Evolutionary conservation across 2,888 invertebrate genomes (phyloP).

Genomic region (Andrena praecox): DNA sequence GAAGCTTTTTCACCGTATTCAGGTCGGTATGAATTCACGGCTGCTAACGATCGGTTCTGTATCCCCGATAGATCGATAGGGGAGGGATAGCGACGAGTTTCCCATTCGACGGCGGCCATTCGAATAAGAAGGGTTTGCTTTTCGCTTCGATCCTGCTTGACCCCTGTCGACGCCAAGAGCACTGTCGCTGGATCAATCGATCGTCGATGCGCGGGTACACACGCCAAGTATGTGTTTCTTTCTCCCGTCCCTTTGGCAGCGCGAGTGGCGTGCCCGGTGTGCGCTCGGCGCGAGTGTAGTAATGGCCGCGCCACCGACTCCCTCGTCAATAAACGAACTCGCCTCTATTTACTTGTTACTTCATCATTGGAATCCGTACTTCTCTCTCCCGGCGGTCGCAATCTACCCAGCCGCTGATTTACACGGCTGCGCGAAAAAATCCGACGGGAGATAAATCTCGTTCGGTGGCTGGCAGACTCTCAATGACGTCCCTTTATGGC

Average conservation of each 20-base stretch:
- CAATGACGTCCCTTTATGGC: slow-evolving; percentile 54
- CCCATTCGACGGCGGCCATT: slow-evolving; percentile 48
- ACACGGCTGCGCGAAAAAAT: slow-evolving; percentile 61
- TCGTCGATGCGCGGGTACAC: slow-evolving; percentile 11
- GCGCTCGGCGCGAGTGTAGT: slow-evolving; percentile 30
- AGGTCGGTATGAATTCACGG: slow-evolving; percentile 29
- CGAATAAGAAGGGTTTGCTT: slow-evolving; percentile 75
- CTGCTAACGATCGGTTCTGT: slow-evolving; percentile 54
- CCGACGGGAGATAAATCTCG: slow-evolving; percentile 57
- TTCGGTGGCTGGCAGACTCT: slow-evolving; percentile 25
- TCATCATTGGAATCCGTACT: slow-evolving; percentile 74
- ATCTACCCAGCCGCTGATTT: slow-evolving; percentile 69
- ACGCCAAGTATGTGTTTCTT: slow-evolving; percentile 14
- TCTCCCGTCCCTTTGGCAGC: slow-evolving; percentile 3
- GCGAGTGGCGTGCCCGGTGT: background rate
- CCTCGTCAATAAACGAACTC: slow-evolving; percentile 76
- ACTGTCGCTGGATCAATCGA: slow-evolving; percentile 59
- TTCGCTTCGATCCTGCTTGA: slow-evolving; percentile 77
- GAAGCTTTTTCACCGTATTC: slow-evolving; percentile 34
- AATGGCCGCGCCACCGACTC: slow-evolving; percentile 61
- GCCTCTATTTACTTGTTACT: slow-evolving; percentile 79
- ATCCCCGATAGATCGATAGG: slow-evolving; percentile 48
- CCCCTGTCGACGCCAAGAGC: slow-evolving; percentile 54
- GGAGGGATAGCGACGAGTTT: slow-evolving; percentile 24
- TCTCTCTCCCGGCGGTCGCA: slow-evolving; percentile 52